phyloP scores from a whole-genome alignment of 2,888 invertebrate genomes.

The Drosophila buzzatii region DNA sequence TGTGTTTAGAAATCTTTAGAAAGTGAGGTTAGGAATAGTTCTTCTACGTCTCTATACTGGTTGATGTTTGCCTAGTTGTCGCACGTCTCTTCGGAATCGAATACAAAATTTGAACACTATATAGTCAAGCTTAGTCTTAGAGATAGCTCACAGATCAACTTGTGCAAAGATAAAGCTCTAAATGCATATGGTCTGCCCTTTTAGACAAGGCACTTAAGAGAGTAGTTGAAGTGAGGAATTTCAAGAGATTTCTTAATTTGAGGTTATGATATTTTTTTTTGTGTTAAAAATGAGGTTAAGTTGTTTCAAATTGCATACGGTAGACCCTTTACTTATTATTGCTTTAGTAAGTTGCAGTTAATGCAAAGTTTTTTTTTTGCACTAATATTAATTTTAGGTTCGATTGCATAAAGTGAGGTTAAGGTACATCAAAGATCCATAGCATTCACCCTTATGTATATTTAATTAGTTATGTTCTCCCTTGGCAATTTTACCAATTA shows the following conservation, averaged over 20 bases:
- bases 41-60: no score
- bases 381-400: background rate
- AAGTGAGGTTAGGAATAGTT: background rate
- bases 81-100: no score
- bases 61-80: no score
- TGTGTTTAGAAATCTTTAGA: background rate
- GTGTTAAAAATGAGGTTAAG: background rate
- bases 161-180: no score
- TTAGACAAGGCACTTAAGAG: no score
- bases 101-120: no score
- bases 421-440: background rate
- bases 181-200: no score
- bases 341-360: background rate
- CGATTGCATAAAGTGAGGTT: background rate
- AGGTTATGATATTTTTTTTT: background rate
- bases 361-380: background rate
- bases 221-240: no score
- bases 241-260: no score
- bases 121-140: no score
- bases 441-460: background rate
- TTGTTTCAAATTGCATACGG: accelerated
- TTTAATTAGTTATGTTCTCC: background rate
- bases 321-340: background rate
- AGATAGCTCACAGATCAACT: no score
- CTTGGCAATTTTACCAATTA: conserved; percentile 57